A percentile compares a stretch with the other conserved stretches of the same genome.
Conservation (phyloP, 2,888 invertebrate species). For the Poecilobothrus nobilitatus region DNA sequence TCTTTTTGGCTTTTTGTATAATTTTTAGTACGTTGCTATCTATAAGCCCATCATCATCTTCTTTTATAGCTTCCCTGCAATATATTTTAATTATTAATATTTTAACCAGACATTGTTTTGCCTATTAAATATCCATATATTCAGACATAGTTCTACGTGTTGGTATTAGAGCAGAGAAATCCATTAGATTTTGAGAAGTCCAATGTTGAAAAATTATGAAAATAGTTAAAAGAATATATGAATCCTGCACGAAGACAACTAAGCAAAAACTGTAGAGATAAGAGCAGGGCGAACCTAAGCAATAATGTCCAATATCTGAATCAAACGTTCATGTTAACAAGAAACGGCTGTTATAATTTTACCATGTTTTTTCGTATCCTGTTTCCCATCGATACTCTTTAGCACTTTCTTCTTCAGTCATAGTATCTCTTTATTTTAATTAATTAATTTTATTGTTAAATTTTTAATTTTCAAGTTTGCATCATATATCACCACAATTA, state of each 20-base stretch:
- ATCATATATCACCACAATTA: too few species aligned
- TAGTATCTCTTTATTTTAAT: constrained; percentile 16
- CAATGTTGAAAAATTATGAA: too few species aligned
- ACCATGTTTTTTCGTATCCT: constrained; percentile 93
- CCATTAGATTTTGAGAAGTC: too few species aligned
- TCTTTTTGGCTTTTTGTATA: constrained; percentile 79
- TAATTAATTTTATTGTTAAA: too few species aligned
- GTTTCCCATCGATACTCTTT: constrained; percentile 93
- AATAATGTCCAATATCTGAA: too few species aligned
- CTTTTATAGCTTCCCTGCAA: constrained; percentile 85
- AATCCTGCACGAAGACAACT: too few species aligned
- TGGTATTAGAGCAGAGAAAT: background rate
- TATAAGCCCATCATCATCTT: constrained; percentile 88
- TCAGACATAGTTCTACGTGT: background rate
- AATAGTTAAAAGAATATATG: too few species aligned
- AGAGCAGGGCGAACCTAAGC: too few species aligned
- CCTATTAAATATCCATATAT: constrained; percentile 14
- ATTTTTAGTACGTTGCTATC: constrained; percentile 86
- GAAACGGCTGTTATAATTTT: too few species aligned
- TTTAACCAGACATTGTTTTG: constrained; percentile 5
- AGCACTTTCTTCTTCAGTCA: constrained; percentile 64
- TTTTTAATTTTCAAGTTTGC: too few species aligned
- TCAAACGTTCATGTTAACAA: too few species aligned
- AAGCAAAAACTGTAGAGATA: too few species aligned
- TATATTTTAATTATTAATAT: constrained; percentile 14